phyloP scores from a whole-genome alignment of 2,888 invertebrate genomes.

The Trissonchulus sp. region DNA sequence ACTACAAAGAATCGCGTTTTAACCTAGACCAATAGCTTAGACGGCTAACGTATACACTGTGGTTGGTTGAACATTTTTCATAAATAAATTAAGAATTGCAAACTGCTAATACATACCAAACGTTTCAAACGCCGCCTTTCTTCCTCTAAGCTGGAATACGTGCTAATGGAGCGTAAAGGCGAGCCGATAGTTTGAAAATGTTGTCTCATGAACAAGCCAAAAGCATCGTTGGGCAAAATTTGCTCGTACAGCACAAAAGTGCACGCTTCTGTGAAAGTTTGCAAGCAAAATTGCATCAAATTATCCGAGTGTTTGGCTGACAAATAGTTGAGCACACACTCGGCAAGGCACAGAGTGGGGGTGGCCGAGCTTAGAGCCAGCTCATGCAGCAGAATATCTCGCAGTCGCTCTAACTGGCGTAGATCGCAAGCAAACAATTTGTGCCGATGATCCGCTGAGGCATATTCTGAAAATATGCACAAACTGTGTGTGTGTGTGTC shows the following conservation, averaged over 20 bases:
- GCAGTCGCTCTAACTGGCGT: no score
- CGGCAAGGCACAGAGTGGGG: conserved; percentile 55
- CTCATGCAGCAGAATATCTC: conserved; percentile 45
- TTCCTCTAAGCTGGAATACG: conserved; percentile 49
- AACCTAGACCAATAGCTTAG: no score
- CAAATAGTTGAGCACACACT: conserved; percentile 57
- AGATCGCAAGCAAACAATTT: no score
- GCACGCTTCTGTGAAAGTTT: not conserved
- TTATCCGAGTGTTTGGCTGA: not conserved
- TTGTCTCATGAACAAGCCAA: conserved; percentile 49
- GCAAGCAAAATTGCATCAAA: not conserved
- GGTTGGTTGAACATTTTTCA: no score
- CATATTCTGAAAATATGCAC: no score
- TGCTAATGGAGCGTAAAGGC: conserved; percentile 53
- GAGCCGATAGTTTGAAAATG: conserved; percentile 55
- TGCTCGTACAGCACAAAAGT: conserved; percentile 42
- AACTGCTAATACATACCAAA: no score
- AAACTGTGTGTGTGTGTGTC: no score
- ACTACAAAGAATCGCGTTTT: no score
- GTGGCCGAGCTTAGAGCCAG: conserved; percentile 45
- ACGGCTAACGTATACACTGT: no score
- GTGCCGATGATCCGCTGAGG: no score
- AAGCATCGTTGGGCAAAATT: conserved; percentile 49
- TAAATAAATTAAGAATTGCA: no score
- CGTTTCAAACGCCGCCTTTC: conserved; percentile 52